Percentiles rank a stretch among this genome's conserved stretches.
phyloP scores from a whole-genome alignment of 1,140 invertebrate genomes.

The Lineus longissimus region DNA sequence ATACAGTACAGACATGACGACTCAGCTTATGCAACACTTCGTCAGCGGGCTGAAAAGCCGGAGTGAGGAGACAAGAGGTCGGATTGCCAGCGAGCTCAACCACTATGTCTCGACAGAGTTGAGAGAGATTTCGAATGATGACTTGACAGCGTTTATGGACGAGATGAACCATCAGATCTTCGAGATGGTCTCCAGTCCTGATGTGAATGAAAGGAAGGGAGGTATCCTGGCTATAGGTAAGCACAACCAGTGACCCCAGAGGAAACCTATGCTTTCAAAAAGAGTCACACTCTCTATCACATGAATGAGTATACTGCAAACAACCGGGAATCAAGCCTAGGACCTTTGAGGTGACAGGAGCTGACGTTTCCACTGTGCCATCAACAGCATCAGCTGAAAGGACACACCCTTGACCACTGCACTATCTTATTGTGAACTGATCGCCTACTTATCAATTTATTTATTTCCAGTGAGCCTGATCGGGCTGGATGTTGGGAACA shows the following conservation, averaged over 20 bases:
- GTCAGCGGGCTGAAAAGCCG: conserved; percentile 82
- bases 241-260: too few species aligned
- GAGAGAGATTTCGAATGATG: conserved; percentile 80
- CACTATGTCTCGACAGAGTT: conserved; percentile 89
- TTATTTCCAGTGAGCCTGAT: conserved; percentile 81
- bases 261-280: background rate
- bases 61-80: conserved; percentile 76
- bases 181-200: conserved; percentile 89
- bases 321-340: too few species aligned
- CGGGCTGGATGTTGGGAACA: conserved; percentile 87
- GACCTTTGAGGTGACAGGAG: too few species aligned
- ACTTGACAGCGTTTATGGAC: conserved; percentile 85
- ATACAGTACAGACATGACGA: too few species aligned
- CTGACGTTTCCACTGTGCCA: too few species aligned
- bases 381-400: too few species aligned
- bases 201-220: conserved; percentile 92
- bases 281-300: too few species aligned
- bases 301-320: background rate
- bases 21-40: conserved; percentile 57
- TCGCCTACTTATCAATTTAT: too few species aligned
- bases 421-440: too few species aligned
- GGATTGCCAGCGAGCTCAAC: conserved; percentile 81
- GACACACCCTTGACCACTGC: too few species aligned
- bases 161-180: conserved; percentile 94
- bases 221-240: conserved; percentile 89